Evolutionary conservation across 2,888 invertebrate species (phyloP).

Genomic region (Idaea aversata): DNA sequence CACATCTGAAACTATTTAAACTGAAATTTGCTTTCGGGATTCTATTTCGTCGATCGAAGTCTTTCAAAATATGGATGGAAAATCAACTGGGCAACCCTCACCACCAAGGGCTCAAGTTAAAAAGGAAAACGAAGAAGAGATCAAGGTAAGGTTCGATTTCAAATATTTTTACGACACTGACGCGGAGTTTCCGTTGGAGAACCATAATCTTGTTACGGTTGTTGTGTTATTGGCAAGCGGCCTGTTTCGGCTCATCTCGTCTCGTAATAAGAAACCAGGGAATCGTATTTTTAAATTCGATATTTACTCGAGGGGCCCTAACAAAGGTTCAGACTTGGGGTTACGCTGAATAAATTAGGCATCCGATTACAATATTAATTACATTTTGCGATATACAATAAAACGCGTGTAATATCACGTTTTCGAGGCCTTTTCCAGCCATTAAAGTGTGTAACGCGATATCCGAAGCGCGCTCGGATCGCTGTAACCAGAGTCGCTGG

Average conservation of each 20-base stretch:
- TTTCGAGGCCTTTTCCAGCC: slow-evolving; percentile 81
- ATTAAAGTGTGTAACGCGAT: slow-evolving; percentile 80
- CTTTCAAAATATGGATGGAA: slow-evolving; percentile 70
- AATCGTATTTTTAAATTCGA: slow-evolving; percentile 78
- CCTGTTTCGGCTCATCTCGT: slow-evolving; percentile 64
- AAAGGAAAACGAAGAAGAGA: slow-evolving; percentile 88
- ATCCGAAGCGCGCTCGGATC: slow-evolving; percentile 79
- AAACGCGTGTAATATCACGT: slow-evolving; percentile 79
- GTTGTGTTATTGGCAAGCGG: slow-evolving; percentile 68
- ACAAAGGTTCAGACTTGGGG: slow-evolving; percentile 57
- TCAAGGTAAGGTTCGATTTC: slow-evolving; percentile 80
- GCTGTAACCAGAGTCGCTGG: slow-evolving; percentile 77
- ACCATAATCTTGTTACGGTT: slow-evolving; percentile 61
- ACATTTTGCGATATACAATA: slow-evolving; percentile 78
- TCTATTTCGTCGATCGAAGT: slow-evolving; percentile 8
- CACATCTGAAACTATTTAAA: slow-evolving; percentile 31
- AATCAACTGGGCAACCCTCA: slow-evolving; percentile 60
- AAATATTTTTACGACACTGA: slow-evolving; percentile 50
- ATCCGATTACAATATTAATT: slow-evolving; percentile 77
- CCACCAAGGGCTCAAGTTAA: slow-evolving; percentile 77
- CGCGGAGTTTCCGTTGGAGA: slow-evolving; percentile 61
- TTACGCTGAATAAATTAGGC: slow-evolving; percentile 73
- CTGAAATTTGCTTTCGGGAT: slow-evolving; percentile 8
- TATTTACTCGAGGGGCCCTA: slow-evolving; percentile 58
- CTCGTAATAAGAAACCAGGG: slow-evolving; percentile 67